Evolutionary conservation across 2,113 vertebrate species (phyloP).

Genomic region (Camelus bactrianus): DNA sequence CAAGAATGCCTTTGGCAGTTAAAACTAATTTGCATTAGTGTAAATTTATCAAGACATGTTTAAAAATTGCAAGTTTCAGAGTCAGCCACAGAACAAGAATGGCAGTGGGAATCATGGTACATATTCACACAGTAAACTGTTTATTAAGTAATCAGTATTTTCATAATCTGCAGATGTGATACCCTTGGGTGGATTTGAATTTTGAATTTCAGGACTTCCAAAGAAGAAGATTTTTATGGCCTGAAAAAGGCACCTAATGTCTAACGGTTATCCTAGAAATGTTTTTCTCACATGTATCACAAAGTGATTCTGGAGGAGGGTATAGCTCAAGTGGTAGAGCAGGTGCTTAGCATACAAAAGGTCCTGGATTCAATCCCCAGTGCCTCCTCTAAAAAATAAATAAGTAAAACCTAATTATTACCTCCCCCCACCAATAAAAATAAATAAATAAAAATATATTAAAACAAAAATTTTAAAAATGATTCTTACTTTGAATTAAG

Average conservation of each 20-base stretch:
- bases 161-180: not conserved
- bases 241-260: constrained; percentile 19
- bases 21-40: constrained; percentile 48
- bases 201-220: not conserved
- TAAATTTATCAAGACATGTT: not conserved
- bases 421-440: no score
- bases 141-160: not conserved
- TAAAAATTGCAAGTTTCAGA: constrained; percentile 41
- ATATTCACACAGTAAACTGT: not conserved
- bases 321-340: no score
- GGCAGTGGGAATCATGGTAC: not conserved
- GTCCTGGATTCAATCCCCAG: no score
- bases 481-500: constrained; percentile 59
- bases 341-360: no score
- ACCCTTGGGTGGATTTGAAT: not conserved
- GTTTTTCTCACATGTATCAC: not conserved
- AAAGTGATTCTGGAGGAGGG: not conserved
- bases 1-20: constrained; percentile 41
- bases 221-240: constrained; percentile 6
- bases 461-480: no score
- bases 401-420: no score
- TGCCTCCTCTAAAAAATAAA: no score
- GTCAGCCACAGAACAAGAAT: not conserved
- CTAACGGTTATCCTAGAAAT: not conserved
- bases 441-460: no score